Evolutionary conservation across 2,797 vertebrate species (phyloP).

Genomic region (Borostomias antarcticus): DNA sequence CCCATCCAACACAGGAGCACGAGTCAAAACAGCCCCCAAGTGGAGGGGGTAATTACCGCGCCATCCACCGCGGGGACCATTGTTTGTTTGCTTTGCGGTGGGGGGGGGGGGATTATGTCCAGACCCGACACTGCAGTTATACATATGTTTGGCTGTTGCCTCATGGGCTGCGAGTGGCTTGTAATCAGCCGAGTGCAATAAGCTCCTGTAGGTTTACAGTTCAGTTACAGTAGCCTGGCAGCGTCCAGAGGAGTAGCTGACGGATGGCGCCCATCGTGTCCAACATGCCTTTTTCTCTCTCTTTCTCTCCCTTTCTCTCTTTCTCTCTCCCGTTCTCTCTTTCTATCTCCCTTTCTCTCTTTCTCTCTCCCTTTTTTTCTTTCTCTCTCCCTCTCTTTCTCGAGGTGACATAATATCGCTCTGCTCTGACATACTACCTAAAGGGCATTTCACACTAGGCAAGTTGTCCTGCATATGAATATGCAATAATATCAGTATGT

Average conservation of each 20-base stretch:
- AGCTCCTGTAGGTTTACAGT: neutral
- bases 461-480: neutral
- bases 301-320: neutral
- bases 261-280: too few species aligned
- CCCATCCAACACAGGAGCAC: conserved; percentile 25
- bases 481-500: neutral
- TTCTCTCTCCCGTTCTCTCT: too few species aligned
- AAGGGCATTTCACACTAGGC: neutral
- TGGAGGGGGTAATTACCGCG: conserved; percentile 50
- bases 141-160: conserved; percentile 21
- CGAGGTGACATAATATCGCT: neutral
- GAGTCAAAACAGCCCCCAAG: conserved; percentile 19
- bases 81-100: conserved; percentile 16
- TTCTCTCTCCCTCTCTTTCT: neutral
- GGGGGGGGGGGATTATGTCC: neutral
- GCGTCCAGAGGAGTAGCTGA: too few species aligned
- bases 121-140: neutral
- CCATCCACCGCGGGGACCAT: neutral
- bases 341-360: too few species aligned
- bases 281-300: too few species aligned
- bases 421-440: too few species aligned
- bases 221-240: neutral
- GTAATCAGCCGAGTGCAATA: conserved; percentile 15
- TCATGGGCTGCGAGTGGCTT: conserved; percentile 4
- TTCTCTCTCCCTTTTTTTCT: too few species aligned